A percentile compares a stretch with the other conserved stretches of the same genome.
These are phyloP conservation scores for Macrobrachium nipponense DNA, from an alignment of 1,140 invertebrate genomes.

Conservation along the genomic window DNA sequence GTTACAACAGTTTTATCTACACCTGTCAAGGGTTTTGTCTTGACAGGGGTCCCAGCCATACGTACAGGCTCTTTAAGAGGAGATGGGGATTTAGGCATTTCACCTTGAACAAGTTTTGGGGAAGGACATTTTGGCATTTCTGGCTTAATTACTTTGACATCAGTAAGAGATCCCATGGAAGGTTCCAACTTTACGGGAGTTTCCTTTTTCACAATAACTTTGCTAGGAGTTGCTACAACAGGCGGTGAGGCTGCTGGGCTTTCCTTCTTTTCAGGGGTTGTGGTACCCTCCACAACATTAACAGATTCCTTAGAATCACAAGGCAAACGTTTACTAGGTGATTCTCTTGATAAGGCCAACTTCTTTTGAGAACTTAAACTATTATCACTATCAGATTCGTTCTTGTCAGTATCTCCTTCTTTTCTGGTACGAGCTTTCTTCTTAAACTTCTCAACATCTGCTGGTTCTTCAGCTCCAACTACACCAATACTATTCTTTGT, in stretches of 20 bases:
- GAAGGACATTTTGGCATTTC: constrained; percentile 50
- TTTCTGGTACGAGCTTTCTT: constrained; percentile 57
- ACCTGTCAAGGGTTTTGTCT: constrained; percentile 26
- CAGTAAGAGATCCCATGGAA: not conserved
- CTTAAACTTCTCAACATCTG: constrained; percentile 58
- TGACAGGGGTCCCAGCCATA: constrained; percentile 35
- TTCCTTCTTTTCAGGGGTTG: constrained; percentile 51
- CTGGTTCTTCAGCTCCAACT: constrained; percentile 60
- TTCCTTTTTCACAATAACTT: constrained; percentile 38
- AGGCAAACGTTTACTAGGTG: constrained; percentile 32
- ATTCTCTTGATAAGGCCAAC: constrained; percentile 39
- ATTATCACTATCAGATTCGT: constrained; percentile 52
- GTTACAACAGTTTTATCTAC: constrained; percentile 27
- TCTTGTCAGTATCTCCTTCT: constrained; percentile 59
- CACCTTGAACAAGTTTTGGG: constrained; percentile 23
- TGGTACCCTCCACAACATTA: constrained; percentile 14
- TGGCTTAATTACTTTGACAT: constrained; percentile 40
- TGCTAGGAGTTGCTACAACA: constrained; percentile 35
- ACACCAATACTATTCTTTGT: constrained; percentile 50
- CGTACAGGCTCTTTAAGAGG: constrained; percentile 47
- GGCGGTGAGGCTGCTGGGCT: not conserved
- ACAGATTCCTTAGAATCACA: not conserved
- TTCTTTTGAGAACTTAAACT: constrained; percentile 40
- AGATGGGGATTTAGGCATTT: constrained; percentile 3
- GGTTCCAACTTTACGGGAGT: constrained; percentile 32